Conservation (phyloP, 2,797 vertebrate species). For the Coracias cyanogaster region DNA sequence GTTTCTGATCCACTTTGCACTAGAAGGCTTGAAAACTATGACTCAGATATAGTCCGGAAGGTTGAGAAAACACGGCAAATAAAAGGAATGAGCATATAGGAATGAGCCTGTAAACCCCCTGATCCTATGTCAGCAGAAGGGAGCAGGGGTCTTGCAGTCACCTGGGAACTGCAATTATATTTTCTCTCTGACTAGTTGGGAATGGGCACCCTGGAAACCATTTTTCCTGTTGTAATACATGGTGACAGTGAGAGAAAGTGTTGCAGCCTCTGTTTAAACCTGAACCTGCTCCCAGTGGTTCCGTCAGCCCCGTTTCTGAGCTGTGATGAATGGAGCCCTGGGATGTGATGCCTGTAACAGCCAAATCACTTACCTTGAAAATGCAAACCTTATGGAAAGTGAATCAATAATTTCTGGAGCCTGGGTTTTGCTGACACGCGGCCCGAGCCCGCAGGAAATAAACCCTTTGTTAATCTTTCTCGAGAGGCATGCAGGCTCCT, state of each 20-base stretch:
- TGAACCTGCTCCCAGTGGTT: background rate
- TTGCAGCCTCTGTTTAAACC: background rate
- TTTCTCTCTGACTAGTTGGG: background rate
- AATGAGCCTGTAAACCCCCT: background rate
- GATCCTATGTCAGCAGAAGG: background rate
- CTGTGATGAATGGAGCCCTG: constrained; percentile 24
- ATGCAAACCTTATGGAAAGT: constrained; percentile 62
- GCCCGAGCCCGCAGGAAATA: constrained; percentile 1
- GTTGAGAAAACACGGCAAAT: background rate
- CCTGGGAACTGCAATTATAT: fast-evolving
- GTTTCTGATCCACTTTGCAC: background rate
- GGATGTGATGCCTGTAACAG: background rate
- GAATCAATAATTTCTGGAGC: constrained; percentile 61
- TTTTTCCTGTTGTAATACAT: fast-evolving
- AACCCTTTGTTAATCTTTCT: constrained; percentile 67
- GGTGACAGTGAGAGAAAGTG: background rate
- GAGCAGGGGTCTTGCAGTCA: background rate
- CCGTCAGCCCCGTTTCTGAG: background rate
- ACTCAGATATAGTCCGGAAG: no score
- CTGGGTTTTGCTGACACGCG: constrained; percentile 9
- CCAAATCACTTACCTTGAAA: constrained; percentile 45
- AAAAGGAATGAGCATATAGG: fast-evolving
- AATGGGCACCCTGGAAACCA: background rate
- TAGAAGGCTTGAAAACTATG: background rate
- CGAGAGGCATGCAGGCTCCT: constrained; percentile 27